phyloP scores from a whole-genome alignment of 2,113 vertebrate genomes.

The Podarcis muralis region DNA sequence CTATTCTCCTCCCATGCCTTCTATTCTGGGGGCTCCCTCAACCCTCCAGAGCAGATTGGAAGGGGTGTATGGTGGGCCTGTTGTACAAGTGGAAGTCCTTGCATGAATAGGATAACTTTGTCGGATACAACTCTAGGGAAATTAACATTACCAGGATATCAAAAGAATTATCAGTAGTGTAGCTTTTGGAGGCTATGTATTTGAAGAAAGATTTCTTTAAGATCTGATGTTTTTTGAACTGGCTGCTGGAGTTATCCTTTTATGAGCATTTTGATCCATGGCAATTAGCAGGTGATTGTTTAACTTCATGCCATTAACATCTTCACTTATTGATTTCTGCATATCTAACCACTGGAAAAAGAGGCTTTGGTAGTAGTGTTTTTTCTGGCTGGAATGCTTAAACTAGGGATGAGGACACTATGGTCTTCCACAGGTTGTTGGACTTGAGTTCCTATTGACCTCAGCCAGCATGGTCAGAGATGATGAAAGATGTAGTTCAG shows the following conservation, averaged over 20 bases:
- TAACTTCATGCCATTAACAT: not conserved
- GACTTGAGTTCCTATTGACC: too few relatives aligned
- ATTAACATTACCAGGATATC: slow-evolving; percentile 71
- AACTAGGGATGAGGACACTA: too few relatives aligned
- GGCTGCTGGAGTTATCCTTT: not conserved
- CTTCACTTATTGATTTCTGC: not conserved
- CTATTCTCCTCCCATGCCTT: too few relatives aligned
- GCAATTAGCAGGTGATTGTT: not conserved
- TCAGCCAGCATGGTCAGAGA: too few relatives aligned
- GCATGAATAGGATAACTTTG: too few relatives aligned
- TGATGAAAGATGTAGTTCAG: too few relatives aligned
- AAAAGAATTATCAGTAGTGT: slow-evolving; percentile 66
- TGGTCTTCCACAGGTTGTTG: too few relatives aligned
- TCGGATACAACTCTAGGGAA: slow-evolving; percentile 39
- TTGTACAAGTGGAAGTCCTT: too few relatives aligned
- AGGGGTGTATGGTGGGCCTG: too few relatives aligned
- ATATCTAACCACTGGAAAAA: not conserved
- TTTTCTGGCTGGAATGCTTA: not conserved
- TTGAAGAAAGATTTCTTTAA: not conserved
- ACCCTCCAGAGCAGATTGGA: too few relatives aligned
- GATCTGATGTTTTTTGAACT: slow-evolving; percentile 41
- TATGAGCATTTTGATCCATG: not conserved
- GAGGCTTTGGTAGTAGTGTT: not conserved
- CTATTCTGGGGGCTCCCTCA: too few relatives aligned
- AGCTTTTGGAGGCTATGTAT: slow-evolving; percentile 46